Evolutionary conservation across 2,113 vertebrate species (phyloP), one percentile per base, ranked within the genome.

Genomic region (Rostratula benghalensis): DNA sequence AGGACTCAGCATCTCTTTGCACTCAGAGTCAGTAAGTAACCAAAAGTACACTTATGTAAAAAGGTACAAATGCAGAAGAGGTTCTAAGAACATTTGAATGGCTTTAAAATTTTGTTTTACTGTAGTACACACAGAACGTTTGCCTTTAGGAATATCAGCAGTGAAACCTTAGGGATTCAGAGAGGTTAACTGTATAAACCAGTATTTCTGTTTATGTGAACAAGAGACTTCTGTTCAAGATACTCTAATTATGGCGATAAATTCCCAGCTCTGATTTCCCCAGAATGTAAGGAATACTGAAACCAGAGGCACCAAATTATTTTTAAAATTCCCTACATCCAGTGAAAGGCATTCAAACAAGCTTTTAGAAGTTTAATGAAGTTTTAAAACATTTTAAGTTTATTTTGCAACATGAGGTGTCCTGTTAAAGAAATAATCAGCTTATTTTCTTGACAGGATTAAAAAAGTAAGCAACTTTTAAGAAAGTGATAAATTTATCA

Each of bases 401-500:
- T 90, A 46, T 90, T 96, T 83, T 87, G 68, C 51, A 68, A 48
- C 39, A 64, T 63, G 60, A 93, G 31, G 25, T 87, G 45, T 81
- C 80, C 73, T 68, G 24, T 81, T 90, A 91, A 90, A 77, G 64
- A 78, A 56, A 11, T n/a, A 83, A 71, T 7, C 2, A 63, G 21
- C 10, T 48, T 71, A 50, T 43, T 88, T 88, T 80, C 68, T 53
- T 78, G 56, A 70, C n/a, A 60, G 76, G n/a, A 48, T 81, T 92
- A 63, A 43, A 78, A 83, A 87, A 82, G 76, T 7, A 69, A 65
- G 54, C 41, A 80, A 35, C 50, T 54, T 77, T 9, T 84, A 43
- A 87, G 76, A 74, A 92, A 79, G 83, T 35, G 68, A 56, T 86
- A 67, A 86, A 94, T 96, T 96, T 78, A 83, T 79, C 64, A 53